Percentiles rank a stretch among this genome's conserved stretches.
Conservation (phyloP, 2,888 invertebrate genomes). For the Nomada ruficornis region DNA sequence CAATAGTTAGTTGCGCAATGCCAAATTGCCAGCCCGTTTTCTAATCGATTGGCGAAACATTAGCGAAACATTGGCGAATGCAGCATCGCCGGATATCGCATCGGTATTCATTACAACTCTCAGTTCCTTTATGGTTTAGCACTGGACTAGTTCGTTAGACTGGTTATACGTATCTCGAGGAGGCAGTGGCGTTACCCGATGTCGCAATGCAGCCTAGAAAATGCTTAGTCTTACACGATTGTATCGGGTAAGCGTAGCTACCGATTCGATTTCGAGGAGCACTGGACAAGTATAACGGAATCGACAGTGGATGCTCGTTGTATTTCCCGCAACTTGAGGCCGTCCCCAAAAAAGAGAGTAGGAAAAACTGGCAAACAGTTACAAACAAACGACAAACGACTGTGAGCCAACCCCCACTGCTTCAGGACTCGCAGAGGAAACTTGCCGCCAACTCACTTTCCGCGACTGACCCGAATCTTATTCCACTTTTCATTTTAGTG, state of each 20-base stretch:
- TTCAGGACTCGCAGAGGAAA: slow-evolving; percentile 43
- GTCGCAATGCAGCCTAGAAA: slow-evolving; percentile 32
- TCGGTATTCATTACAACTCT: background rate
- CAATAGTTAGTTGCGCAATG: no score
- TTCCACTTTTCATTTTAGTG: slow-evolving; percentile 68
- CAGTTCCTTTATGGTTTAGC: background rate
- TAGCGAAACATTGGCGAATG: no score
- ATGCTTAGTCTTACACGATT: slow-evolving; percentile 15
- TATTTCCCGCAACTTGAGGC: slow-evolving; percentile 10
- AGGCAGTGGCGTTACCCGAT: slow-evolving; percentile 13
- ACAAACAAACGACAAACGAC: slow-evolving; percentile 8
- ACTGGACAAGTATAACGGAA: slow-evolving; percentile 44
- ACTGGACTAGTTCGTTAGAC: slow-evolving; percentile 6
- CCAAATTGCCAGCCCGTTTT: no score
- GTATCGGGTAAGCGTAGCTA: slow-evolving; percentile 45
- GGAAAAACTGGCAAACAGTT: slow-evolving; percentile 7
- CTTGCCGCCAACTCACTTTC: slow-evolving; percentile 78
- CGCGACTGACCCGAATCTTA: slow-evolving; percentile 75
- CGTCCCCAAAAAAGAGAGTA: background rate
- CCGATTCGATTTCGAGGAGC: slow-evolving; percentile 47
- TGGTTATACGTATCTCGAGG: background rate
- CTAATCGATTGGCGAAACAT: no score
- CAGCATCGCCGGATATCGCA: background rate
- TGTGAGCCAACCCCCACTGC: background rate
- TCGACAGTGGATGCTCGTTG: background rate